phyloP scores from a whole-genome alignment of 2,888 invertebrate genomes.

The Spodoptera exigua region DNA sequence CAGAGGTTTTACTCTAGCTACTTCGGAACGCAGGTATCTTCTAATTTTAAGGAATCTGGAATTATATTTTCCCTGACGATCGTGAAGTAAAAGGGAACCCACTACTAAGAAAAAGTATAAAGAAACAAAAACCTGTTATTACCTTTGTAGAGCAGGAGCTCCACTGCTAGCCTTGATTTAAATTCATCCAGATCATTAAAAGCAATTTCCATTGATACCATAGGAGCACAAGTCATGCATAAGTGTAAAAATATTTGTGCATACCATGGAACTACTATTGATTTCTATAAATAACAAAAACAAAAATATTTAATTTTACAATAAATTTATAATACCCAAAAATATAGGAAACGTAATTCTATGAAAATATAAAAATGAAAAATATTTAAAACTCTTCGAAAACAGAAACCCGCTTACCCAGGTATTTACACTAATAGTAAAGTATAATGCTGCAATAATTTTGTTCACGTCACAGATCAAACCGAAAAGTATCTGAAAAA shows the following conservation, averaged over 20 bases:
- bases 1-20: too few species aligned
- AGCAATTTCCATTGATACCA: neutral
- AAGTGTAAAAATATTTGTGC: neutral
- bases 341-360: too few species aligned
- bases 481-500: slow-evolving; percentile 5
- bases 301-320: too few species aligned
- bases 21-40: too few species aligned
- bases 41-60: too few species aligned
- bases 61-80: too few species aligned
- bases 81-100: too few species aligned
- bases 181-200: neutral
- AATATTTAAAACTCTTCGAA: too few species aligned
- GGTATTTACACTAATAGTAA: neutral
- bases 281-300: neutral
- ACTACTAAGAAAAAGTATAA: too few species aligned
- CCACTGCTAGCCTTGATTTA: neutral
- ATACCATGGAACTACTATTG: neutral
- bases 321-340: too few species aligned
- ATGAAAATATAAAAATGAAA: too few species aligned
- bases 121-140: neutral
- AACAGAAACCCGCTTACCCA: neutral
- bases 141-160: slow-evolving; percentile 1
- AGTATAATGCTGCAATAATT: neutral
- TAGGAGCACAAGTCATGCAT: neutral
- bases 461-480: slow-evolving; percentile 5